These are phyloP conservation scores for Aspidapion aeneum DNA, from an alignment of 2,888 invertebrate genomes.

Conservation along the genomic window DNA sequence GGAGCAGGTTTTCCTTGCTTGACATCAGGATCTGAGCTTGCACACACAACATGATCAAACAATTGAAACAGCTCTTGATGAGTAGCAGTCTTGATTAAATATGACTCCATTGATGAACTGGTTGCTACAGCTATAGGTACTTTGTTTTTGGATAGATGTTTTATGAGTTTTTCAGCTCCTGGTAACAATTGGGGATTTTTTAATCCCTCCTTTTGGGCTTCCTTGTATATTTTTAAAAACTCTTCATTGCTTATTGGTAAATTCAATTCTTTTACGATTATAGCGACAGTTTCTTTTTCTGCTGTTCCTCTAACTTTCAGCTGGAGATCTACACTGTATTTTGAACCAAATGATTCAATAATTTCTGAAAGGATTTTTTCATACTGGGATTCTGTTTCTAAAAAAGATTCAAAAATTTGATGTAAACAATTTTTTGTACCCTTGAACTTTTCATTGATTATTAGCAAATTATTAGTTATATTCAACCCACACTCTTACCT, in stretches of 20 bases:
- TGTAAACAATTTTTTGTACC: neutral
- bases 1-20: constrained; percentile 68
- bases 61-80: constrained; percentile 51
- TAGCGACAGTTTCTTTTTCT: constrained; percentile 51
- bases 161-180: constrained; percentile 38
- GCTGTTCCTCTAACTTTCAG: constrained; percentile 52
- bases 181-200: constrained; percentile 56
- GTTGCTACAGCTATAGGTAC: constrained; percentile 69
- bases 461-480: too few relatives aligned
- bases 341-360: constrained; percentile 66
- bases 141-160: constrained; percentile 56
- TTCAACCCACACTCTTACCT: constrained; percentile 45
- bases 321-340: constrained; percentile 71
- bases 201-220: constrained; percentile 50
- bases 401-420: constrained; percentile 13
- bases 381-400: constrained; percentile 81
- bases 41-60: constrained; percentile 57
- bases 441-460: too few relatives aligned
- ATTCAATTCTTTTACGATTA: constrained; percentile 54
- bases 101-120: constrained; percentile 57
- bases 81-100: constrained; percentile 53
- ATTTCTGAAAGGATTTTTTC: constrained; percentile 69
- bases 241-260: constrained; percentile 61
- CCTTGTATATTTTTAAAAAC: constrained; percentile 52
- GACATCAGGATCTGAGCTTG: constrained; percentile 64